Evolutionary conservation across 2,113 vertebrate species (phyloP), one percentile per base, ranked within the genome.

Genomic region (Montifringilla adamsi): DNA sequence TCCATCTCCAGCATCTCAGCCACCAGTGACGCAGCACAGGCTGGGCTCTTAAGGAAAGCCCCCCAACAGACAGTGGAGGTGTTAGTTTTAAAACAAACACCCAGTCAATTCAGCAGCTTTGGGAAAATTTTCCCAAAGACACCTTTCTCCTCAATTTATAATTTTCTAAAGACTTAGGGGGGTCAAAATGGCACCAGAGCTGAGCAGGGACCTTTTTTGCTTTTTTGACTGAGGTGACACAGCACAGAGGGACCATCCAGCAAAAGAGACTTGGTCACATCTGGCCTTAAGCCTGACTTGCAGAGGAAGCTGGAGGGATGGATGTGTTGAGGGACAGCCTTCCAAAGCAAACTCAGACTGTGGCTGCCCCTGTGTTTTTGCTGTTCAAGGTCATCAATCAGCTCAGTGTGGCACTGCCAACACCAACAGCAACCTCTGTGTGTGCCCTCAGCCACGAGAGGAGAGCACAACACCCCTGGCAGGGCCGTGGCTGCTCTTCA

Each of bases 381-480:
- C 43, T 56, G 30, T 7, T 31, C 0, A 0, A 49, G 41, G 60
- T 43, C 35, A 52, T 41, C 15, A 35, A 4, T 35, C 35, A 17
- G 58, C 6, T 52, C 41, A 44, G 17, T 4, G 24, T 3, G 2
- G 46, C 49, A 4, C 39, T 18, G 18, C 17, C 67, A 77, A 14
- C 50, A 39, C 33, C 41, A 77, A 37, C 55, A 73, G 41, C 55
- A 23, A 4, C 31, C 14, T 41, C 31, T 12, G 4, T 0, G 6
- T 0, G 2, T 10, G 13, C 7, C 37, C 24, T 10, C 16, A 27
- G 37, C 20, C 50, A 3, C 0, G 0, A 22, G 0, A 2, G 64
- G 33, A 55, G 2, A 35, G 46, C 70, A 27, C 46, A 73, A 7
- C 21, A 6, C 11, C 50, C 20, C 9, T 39, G 60, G 75, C 41